These are phyloP conservation scores for Halocaridina rubra DNA, from an alignment of 2,888 invertebrate genomes.

Conservation along the genomic window DNA sequence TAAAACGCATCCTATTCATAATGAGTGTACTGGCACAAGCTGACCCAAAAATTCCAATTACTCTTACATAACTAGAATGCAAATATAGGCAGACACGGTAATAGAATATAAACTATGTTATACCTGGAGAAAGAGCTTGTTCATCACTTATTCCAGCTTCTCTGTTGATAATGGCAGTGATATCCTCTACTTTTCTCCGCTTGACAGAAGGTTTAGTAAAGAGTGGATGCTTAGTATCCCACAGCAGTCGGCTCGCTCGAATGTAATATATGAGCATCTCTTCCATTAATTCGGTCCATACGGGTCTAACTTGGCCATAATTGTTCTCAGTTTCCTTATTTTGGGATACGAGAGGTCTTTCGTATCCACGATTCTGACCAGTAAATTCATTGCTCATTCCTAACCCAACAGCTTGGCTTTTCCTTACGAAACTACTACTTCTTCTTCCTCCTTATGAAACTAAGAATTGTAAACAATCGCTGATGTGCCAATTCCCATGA, in stretches of 20 bases:
- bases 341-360: not conserved
- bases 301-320: not conserved
- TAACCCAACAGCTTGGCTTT: no score
- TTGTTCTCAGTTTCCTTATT: not conserved
- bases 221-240: conserved; percentile 1
- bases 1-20: no score
- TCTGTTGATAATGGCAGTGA: not conserved
- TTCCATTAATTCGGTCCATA: conserved; percentile 7
- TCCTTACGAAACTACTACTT: no score
- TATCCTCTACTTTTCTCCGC: conserved; percentile 19
- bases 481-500: no score
- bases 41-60: no score
- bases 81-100: not conserved
- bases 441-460: no score
- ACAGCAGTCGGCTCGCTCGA: not conserved
- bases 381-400: no score
- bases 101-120: not conserved
- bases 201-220: conserved; percentile 1
- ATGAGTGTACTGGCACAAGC: no score
- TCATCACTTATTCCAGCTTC: not conserved
- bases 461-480: no score
- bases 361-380: no score
- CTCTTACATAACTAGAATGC: no score
- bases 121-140: not conserved
- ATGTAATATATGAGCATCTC: conserved; percentile 28